Evolutionary conservation across 1,140 invertebrate genomes (phyloP), one percentile per base, ranked within the genome.

Genomic region (Drosophila santomea): DNA sequence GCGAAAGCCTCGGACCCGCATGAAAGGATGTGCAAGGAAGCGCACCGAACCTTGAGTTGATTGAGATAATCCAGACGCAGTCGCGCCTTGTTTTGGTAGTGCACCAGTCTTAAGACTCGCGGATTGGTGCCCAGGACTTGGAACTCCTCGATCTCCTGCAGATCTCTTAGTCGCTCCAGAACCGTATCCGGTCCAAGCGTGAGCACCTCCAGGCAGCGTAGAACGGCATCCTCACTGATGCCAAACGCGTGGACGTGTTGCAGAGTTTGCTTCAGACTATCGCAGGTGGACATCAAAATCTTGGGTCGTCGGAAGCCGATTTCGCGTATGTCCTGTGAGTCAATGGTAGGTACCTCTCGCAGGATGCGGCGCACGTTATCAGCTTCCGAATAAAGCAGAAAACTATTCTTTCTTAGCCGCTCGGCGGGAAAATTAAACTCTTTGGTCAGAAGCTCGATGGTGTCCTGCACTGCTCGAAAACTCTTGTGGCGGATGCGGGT

Each of bases 11-110:
- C 93, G 0, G 79, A 92, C 3, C 93, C 93, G 4, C 93, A 89
- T 1, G 94, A 93, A 20, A 95, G 85, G 69, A 94, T 93, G 54
- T 95, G 94, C 6, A 95, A 68, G 58, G 94, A 94, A 35, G 91
- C 93, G 66, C 94, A 94, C 36, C 93, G 93, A 41, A 94, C 93
- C 50, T 93, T 93, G 0, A 94, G 82, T 7, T 93, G 91, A 66
- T 93, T 92, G 10, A 95, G 93, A 77, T 94, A 93, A 4, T 92
- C 90, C 8, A 95, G 64, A 28, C 94, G 92, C 6, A 90, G 50
- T 12, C 93, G 78, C 54, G 94, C 94, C 79, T 94, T 94, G 28
- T 92, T 94, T 75, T 94, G 94, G 71, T 94, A 94, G 56, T 94
- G 93, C 0, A 95, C 93, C 64, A 95, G 80, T 3, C 93, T 91